Percentiles rank a stretch among this genome's conserved stretches.
These are phyloP conservation scores for Tetramorium simillimum DNA, from an alignment of 1,140 invertebrate species.

Conservation along the genomic window DNA sequence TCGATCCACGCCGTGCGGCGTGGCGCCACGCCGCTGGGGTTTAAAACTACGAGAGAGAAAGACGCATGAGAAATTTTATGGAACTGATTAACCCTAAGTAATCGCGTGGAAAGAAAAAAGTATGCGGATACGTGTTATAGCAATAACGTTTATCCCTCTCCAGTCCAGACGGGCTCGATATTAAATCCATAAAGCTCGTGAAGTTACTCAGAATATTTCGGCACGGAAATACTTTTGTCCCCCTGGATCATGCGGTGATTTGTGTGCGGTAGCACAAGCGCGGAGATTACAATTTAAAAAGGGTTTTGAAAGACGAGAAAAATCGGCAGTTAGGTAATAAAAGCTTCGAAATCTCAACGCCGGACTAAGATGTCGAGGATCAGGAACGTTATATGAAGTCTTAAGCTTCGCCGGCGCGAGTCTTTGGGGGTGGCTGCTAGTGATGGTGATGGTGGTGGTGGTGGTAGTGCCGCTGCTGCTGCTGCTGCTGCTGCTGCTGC, in stretches of 20 bases:
- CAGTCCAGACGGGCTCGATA: neutral
- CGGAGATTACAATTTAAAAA: constrained; percentile 15
- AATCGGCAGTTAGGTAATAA: constrained; percentile 71
- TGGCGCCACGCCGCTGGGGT: neutral
- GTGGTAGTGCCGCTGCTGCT: constrained; percentile 32
- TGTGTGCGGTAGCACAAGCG: neutral
- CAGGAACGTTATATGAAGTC: constrained; percentile 76
- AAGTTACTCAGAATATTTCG: constrained; percentile 2
- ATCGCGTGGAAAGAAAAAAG: neutral
- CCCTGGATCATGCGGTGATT: neutral
- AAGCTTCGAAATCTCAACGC: constrained; percentile 73
- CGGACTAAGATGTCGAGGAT: constrained; percentile 67
- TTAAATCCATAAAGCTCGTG: neutral
- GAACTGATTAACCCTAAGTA: constrained; percentile 1
- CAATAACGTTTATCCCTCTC: constrained; percentile 4
- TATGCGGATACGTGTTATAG: neutral
- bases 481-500: constrained; percentile 32
- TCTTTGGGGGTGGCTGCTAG: constrained; percentile 13
- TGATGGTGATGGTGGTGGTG: no score
- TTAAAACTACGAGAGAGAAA: constrained; percentile 17
- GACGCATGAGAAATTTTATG: constrained; percentile 17
- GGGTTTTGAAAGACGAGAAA: constrained; percentile 6
- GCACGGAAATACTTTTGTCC: neutral
- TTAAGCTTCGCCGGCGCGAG: constrained; percentile 70
- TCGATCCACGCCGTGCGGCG: constrained; percentile 46